Evolutionary conservation across 2,888 invertebrate genomes (phyloP), one percentile per base, ranked within the genome.

Genomic region (Sabellastarte sp.): DNA sequence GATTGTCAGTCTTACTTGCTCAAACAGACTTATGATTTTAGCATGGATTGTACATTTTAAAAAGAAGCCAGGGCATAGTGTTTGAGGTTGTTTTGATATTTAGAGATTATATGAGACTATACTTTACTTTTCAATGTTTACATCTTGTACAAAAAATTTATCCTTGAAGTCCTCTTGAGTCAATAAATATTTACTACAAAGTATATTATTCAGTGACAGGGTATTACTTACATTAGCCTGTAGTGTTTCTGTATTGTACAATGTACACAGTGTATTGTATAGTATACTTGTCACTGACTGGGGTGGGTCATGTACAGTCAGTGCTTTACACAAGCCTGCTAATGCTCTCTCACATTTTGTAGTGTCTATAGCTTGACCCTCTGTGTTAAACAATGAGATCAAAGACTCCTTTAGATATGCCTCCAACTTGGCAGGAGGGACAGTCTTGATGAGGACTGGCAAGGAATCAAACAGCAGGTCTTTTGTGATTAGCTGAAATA

Each of bases 281-380:
- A 80, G 63, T 32, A 77, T 50, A 15, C 64, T 52, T 2, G 74
- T 71, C 3, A 78, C 75, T 29, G 76, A 68, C 60, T 76, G 74
- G 3, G 81, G 80, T 3, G 78, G 80, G 63, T 79, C 78, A 4
- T 65, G 63, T 1, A 79, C 72, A 50, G 63, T 58, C 56, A 81
- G 70, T n/a, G 79, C 76, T 53, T 64, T 66, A 59, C 67, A 63
- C 32, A 80, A 68, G 33, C 80, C 80, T 32, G 61, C 63, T 41
- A 79, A 28, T 20, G 59, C 66, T 0, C 55, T 33, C 31, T 33
- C 29, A 10, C 50, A 3, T 32, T 5, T 5, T 32, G 50, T 26
- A 20, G 28, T 5, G 50, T 53, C 56, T 26, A 15, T 56, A 53
- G 4, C 55, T 15, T 60, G 32, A 50, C 29, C 24, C 1, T 10